A percentile compares a stretch with the other conserved stretches of the same genome.
phyloP scores from a whole-genome alignment of 2,888 invertebrate species.

The Nephrotoma guestfalica region DNA sequence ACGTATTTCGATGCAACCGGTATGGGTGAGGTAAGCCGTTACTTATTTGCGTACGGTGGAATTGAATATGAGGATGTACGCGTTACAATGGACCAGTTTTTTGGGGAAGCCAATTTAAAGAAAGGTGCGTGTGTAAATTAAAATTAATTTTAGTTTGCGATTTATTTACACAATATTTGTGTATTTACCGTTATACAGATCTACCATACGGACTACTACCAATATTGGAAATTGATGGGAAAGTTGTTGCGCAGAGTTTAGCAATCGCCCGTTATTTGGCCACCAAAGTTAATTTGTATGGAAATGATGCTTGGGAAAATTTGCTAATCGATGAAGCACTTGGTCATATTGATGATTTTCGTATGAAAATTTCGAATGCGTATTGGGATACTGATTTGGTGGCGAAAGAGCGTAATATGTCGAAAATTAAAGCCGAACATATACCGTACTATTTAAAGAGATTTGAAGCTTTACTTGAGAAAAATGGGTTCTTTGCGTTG shows the following conservation, averaged over 20 bases:
- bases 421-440: not conserved
- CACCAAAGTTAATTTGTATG: not conserved
- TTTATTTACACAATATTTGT: too few species aligned
- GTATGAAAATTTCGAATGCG: not conserved
- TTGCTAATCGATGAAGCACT: not conserved
- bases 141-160: too few species aligned
- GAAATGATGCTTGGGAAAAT: not conserved
- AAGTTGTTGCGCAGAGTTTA: not conserved
- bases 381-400: not conserved
- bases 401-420: not conserved
- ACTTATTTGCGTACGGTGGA: constrained; percentile 43
- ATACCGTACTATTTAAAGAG: not conserved
- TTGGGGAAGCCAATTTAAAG: not conserved
- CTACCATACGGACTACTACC: not conserved
- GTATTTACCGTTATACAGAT: not conserved
- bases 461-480: not conserved
- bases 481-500: not conserved
- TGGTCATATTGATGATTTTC: not conserved
- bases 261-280: not conserved
- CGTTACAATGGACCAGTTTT: constrained; percentile 29
- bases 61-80: constrained; percentile 46
- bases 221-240: not conserved
- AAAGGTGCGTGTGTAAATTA: not conserved
- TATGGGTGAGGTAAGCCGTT: constrained; percentile 46
- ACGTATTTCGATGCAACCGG: constrained; percentile 45